A percentile compares a stretch with the other conserved stretches of the same genome.
These are phyloP conservation scores for Metopia argyrocephala DNA, from an alignment of 2,888 invertebrate species.

Conservation along the genomic window DNA sequence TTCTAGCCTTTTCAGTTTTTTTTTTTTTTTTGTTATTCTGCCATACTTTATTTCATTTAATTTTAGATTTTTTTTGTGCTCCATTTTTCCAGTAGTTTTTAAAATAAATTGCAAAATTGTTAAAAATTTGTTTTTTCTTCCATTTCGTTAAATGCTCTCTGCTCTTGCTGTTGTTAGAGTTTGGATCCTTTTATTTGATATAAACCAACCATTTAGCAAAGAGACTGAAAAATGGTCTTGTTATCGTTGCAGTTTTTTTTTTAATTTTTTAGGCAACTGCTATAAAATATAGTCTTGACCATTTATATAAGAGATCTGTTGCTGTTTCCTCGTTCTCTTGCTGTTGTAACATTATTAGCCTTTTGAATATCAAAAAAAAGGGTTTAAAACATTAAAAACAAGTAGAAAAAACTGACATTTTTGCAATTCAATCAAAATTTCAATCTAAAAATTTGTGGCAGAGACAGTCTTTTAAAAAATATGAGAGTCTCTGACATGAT, in stretches of 20 bases:
- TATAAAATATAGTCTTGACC: constrained; percentile 3
- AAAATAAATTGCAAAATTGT: constrained; percentile 8
- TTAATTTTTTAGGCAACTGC: not conserved
- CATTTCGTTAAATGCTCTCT: not conserved
- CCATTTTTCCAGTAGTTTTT: not conserved
- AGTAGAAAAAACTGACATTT: too few relatives aligned
- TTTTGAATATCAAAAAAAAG: not conserved
- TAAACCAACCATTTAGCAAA: constrained; percentile 16
- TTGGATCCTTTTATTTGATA: not conserved
- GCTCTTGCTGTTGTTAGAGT: not conserved
- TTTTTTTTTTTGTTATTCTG: too few relatives aligned
- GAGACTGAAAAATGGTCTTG: constrained; percentile 28
- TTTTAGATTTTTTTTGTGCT: not conserved
- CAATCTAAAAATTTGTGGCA: not conserved
- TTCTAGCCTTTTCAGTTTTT: not conserved
- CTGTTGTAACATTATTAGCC: constrained; percentile 5
- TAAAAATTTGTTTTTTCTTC: not conserved
- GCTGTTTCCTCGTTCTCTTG: too few relatives aligned
- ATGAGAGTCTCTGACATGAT: too few relatives aligned
- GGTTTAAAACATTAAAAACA: too few relatives aligned
- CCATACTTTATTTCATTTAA: too few relatives aligned
- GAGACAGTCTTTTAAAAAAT: too few relatives aligned
- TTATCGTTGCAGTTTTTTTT: constrained; percentile 8
- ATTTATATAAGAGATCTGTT: not conserved
- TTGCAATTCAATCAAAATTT: constrained; percentile 10